These are phyloP conservation scores for Oncorhynchus kisutch DNA, from an alignment of 2,113 vertebrate genomes.

Conservation along the genomic window DNA sequence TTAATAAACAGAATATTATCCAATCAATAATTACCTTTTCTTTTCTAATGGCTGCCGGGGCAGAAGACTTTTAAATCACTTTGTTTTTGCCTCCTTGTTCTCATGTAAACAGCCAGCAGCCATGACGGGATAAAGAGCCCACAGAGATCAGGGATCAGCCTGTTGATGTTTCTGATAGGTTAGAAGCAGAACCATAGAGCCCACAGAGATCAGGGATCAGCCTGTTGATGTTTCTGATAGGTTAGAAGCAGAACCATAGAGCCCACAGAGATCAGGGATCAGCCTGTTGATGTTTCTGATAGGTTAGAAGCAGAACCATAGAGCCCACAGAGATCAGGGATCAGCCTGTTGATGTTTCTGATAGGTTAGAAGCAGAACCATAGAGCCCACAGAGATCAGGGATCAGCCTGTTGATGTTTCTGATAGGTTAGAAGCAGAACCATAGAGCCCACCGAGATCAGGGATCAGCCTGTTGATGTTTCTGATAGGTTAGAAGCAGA, in stretches of 20 bases:
- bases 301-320: no score
- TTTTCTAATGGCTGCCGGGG: conserved; percentile 53
- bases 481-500: conserved; percentile 41
- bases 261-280: no score
- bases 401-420: no score
- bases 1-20: conserved; percentile 63
- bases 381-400: no score
- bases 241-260: no score
- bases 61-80: conserved; percentile 54
- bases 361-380: no score
- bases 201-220: not conserved
- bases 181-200: conserved; percentile 49
- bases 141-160: conserved; percentile 57
- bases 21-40: conserved; percentile 65
- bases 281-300: no score
- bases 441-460: conserved; percentile 45
- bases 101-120: conserved; percentile 66
- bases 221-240: no score
- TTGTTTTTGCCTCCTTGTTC: conserved; percentile 59
- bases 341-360: no score
- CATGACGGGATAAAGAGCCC: conserved; percentile 41
- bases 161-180: no score
- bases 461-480: conserved; percentile 46
- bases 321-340: no score
- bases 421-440: no score